Conservation (phyloP, 1,140 invertebrate genomes). For the Drosophila sulfurigaster region DNA sequence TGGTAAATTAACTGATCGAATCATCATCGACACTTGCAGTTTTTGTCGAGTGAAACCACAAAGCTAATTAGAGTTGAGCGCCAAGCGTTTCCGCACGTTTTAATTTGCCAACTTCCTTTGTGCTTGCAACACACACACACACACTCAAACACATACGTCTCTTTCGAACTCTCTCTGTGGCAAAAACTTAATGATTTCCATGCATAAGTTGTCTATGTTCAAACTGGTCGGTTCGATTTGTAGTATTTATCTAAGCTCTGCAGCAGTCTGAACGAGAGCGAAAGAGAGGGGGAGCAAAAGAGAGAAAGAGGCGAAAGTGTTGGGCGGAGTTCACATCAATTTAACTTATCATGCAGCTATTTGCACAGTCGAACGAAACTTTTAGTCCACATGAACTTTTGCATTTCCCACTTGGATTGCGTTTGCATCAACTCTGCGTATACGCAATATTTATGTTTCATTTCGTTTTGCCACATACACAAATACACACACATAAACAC, state of each 20-base stretch:
- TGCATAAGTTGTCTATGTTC: constrained; percentile 28
- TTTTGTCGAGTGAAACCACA: constrained; percentile 52
- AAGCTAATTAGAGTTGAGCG: constrained; percentile 75
- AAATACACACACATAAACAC: constrained; percentile 28
- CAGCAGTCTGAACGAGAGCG: background rate
- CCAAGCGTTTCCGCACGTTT: constrained; percentile 74
- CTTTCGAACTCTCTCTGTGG: constrained; percentile 5
- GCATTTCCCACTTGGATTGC: constrained; percentile 68
- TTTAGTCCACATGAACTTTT: constrained; percentile 55
- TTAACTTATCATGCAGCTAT: constrained; percentile 70
- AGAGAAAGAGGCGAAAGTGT: background rate
- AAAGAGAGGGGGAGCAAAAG: background rate
- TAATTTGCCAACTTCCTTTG: constrained; percentile 73
- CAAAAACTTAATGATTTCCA: constrained; percentile 72
- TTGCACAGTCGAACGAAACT: constrained; percentile 36
- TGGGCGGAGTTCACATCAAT: constrained; percentile 58
- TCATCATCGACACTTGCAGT: constrained; percentile 30
- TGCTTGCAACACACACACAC: constrained; percentile 32
- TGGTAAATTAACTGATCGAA: constrained; percentile 16
- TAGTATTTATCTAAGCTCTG: constrained; percentile 59
- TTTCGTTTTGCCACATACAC: constrained; percentile 42
- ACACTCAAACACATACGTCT: background rate
- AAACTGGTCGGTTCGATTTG: constrained; percentile 54
- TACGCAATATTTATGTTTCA: constrained; percentile 82
- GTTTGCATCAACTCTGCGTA: constrained; percentile 45